A percentile compares a stretch with the other conserved stretches of the same genome.
Evolutionary conservation across 2,797 vertebrate species (phyloP).

Genomic region (Emydoidea blandingii): DNA sequence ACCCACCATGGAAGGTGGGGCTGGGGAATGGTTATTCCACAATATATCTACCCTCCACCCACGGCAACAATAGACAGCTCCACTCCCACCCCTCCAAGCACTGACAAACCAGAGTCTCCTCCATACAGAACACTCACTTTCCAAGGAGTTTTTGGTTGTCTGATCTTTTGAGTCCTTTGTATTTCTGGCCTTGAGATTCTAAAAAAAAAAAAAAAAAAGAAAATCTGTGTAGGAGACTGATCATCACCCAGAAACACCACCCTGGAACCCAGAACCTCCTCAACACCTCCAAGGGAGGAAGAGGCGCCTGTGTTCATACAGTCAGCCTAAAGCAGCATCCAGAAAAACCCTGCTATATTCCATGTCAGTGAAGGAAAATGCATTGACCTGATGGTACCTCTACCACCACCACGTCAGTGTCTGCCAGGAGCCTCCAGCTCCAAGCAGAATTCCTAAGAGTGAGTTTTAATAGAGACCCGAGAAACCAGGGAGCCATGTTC

Average conservation of each 20-base stretch:
- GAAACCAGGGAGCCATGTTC: background rate
- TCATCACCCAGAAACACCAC: constrained; percentile 7
- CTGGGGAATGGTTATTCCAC: background rate
- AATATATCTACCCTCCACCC: background rate
- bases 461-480: background rate
- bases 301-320: background rate
- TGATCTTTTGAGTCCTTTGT: constrained; percentile 94
- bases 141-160: constrained; percentile 93
- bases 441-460: background rate
- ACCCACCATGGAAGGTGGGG: background rate
- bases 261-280: background rate
- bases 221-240: background rate
- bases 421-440: background rate
- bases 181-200: constrained; percentile 96
- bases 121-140: constrained; percentile 86
- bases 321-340: background rate
- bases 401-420: constrained; percentile 4
- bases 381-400: background rate
- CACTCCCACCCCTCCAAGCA: background rate
- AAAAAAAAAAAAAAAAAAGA: constrained; percentile 44
- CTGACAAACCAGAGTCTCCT: constrained; percentile 17
- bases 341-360: background rate
- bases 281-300: background rate
- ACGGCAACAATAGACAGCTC: background rate
- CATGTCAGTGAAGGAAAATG: background rate